These are phyloP conservation scores for Brenthis ino DNA, from an alignment of 2,888 invertebrate genomes.

Conservation along the genomic window DNA sequence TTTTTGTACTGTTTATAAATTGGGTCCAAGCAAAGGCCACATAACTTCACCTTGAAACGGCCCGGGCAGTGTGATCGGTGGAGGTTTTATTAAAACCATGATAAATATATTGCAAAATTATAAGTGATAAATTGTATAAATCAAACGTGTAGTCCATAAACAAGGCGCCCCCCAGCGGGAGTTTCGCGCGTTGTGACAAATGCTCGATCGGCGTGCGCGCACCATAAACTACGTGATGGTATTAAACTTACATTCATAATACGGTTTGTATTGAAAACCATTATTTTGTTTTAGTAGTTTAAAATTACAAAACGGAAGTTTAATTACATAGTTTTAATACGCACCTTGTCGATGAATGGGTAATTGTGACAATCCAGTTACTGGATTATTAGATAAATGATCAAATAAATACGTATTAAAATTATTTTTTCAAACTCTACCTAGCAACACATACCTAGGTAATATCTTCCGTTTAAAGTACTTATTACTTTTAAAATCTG, in stretches of 20 bases:
- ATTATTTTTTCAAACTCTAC: too few species aligned
- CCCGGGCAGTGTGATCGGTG: slow-evolving; percentile 6
- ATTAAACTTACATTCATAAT: slow-evolving; percentile 40
- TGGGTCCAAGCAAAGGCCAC: slow-evolving; percentile 3
- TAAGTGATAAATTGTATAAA: slow-evolving; percentile 54
- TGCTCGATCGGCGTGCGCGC: slow-evolving; percentile 53
- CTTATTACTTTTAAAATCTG: too few species aligned
- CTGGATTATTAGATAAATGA: too few species aligned
- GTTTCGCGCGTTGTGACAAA: slow-evolving; percentile 53
- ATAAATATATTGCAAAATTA: slow-evolving; percentile 40
- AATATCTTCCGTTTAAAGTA: too few species aligned
- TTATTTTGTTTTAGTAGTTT: slow-evolving; percentile 19
- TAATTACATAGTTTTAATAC: background rate
- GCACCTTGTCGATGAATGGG: background rate
- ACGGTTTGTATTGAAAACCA: slow-evolving; percentile 17
- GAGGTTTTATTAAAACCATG: slow-evolving; percentile 35
- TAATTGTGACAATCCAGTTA: background rate
- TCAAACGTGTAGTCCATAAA: slow-evolving; percentile 63
- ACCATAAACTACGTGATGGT: slow-evolving; percentile 55
- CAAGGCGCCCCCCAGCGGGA: slow-evolving; percentile 54
- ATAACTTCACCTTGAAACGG: slow-evolving; percentile 11
- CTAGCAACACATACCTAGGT: too few species aligned
- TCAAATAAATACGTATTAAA: too few species aligned
- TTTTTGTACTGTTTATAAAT: slow-evolving; percentile 8
- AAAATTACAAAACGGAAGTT: slow-evolving; percentile 19